These are phyloP conservation scores for Plemyria rubiginata DNA, from an alignment of 2,888 invertebrate species.

Conservation along the genomic window DNA sequence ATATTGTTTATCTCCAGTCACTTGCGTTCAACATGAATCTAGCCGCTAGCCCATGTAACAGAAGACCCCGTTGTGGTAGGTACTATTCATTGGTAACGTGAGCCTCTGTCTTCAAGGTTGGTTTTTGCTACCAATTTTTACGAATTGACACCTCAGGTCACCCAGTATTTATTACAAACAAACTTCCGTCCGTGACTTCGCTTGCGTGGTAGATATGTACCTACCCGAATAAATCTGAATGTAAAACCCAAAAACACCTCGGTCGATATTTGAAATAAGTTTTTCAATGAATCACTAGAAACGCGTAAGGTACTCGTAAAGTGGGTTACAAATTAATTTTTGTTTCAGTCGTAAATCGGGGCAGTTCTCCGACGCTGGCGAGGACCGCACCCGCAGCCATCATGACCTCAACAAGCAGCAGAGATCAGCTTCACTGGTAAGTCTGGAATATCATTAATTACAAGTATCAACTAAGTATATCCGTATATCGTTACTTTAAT, in stretches of 20 bases:
- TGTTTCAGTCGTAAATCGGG: constrained; percentile 76
- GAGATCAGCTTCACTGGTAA: constrained; percentile 75
- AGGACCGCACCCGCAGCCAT: constrained; percentile 69
- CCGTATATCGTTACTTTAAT: too few species aligned
- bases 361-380: constrained; percentile 78
- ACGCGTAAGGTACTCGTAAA: too few species aligned
- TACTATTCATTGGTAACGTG: constrained; percentile 25
- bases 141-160: constrained; percentile 15
- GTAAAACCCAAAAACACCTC: too few species aligned
- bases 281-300: too few species aligned
- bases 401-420: constrained; percentile 75
- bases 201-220: too few species aligned
- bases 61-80: constrained; percentile 12
- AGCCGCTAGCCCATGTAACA: not conserved
- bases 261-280: too few species aligned
- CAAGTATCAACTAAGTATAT: too few species aligned
- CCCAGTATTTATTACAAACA: not conserved
- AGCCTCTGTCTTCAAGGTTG: constrained; percentile 30
- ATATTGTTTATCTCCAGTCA: too few species aligned
- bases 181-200: too few species aligned
- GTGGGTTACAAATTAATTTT: constrained; percentile 24
- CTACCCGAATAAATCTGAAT: too few species aligned
- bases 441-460: too few species aligned
- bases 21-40: too few species aligned
- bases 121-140: constrained; percentile 13